These are phyloP conservation scores for Drosophila prosaltans DNA, from an alignment of 1,140 invertebrate genomes.

Conservation along the genomic window DNA sequence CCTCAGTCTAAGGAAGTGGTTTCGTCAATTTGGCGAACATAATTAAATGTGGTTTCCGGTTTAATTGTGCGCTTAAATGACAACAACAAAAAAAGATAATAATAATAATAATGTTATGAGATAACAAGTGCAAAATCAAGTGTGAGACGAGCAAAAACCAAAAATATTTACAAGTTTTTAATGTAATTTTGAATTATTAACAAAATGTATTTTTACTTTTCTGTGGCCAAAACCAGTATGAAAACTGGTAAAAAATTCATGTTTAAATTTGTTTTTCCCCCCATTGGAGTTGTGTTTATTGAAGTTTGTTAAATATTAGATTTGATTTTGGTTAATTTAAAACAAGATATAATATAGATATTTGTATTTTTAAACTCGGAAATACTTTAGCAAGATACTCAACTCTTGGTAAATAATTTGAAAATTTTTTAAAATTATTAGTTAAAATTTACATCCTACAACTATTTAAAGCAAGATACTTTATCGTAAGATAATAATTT, in stretches of 20 bases:
- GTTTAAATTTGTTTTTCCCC: background rate
- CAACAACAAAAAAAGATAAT: background rate
- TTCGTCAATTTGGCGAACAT: constrained; percentile 23
- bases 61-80: constrained; percentile 7
- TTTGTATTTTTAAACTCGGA: no score
- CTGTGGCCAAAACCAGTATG: background rate
- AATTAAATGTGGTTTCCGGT: constrained; percentile 20
- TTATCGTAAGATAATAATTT: no score
- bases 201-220: background rate
- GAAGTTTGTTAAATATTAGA: background rate
- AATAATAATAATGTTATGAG: constrained; percentile 1
- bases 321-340: background rate
- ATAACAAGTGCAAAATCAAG: constrained; percentile 11
- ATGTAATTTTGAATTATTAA: background rate
- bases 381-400: no score
- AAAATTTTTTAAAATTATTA: no score
- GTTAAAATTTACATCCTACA: no score
- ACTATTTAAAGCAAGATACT: no score
- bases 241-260: background rate
- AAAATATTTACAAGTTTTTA: background rate
- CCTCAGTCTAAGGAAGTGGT: constrained; percentile 24
- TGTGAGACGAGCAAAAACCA: constrained; percentile 10
- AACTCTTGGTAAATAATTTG: no score
- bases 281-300: background rate
- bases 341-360: no score